Percentiles rank a stretch among this genome's conserved stretches.
Conservation (phyloP, 2,888 invertebrate genomes). For the Vesta saturnalis region DNA sequence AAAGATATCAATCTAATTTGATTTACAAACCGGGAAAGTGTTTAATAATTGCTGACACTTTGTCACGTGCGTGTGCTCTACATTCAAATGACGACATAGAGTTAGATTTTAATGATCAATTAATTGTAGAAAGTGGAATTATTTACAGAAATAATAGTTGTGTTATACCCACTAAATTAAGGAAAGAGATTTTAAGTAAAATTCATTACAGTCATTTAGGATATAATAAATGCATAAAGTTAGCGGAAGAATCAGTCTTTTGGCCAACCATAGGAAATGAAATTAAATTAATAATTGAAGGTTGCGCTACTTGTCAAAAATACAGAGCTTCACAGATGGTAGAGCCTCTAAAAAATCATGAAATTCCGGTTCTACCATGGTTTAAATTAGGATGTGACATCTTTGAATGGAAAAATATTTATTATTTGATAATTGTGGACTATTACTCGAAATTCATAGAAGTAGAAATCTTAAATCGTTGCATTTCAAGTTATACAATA, state of each 20-base stretch:
- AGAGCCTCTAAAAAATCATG: background rate
- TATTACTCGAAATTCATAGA: slow-evolving; percentile 16
- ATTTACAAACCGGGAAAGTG: too few relatives aligned
- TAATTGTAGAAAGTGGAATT: background rate
- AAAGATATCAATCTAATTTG: too few relatives aligned
- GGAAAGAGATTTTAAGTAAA: too few relatives aligned
- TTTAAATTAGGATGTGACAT: slow-evolving; percentile 34
- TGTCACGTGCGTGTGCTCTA: too few relatives aligned
- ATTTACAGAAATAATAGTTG: background rate
- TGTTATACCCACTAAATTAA: background rate
- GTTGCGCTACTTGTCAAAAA: background rate
- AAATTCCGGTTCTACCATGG: slow-evolving; percentile 4
- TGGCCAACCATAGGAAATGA: slow-evolving; percentile 2
- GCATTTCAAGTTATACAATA: too few relatives aligned
- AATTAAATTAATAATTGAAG: background rate
- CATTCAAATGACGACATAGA: background rate
- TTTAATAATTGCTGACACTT: too few relatives aligned
- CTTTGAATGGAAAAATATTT: slow-evolving; percentile 25
- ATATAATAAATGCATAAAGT: too few relatives aligned
- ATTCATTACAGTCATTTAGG: too few relatives aligned
- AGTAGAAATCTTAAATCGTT: too few relatives aligned
- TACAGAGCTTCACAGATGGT: background rate
- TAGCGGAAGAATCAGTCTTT: background rate
- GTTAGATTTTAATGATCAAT: background rate
- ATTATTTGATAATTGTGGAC: slow-evolving; percentile 20